Evolutionary conservation across 2,888 invertebrate species (phyloP), one percentile per base, ranked within the genome.

Genomic region (Meloe dianella): DNA sequence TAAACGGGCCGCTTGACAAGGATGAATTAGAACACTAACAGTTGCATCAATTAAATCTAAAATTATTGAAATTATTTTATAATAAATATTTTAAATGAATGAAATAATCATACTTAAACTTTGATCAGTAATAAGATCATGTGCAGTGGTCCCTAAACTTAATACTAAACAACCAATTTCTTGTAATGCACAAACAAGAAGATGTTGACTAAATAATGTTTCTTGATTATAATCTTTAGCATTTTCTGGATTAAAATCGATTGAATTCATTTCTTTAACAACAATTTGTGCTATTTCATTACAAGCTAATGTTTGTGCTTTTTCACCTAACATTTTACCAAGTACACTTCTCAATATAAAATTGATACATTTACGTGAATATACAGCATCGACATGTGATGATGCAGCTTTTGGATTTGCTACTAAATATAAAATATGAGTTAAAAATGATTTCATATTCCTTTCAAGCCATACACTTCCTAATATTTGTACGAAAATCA

Each of bases 351-450:
- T 89, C 64, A 98, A 86, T 73, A 98, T 96, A 83, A 97, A 99
- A 81, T 94, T 95, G 68, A 98, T 95, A 83, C 98, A 99, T 84
- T 97, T 97, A 74, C 98, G 90, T 0, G 98, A 97, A 82, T 98
- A 97, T 1, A 98, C 97, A 14, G 97, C 97, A 83, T 98, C 98
- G 0, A 98, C 97, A 80, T 99, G 98, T 0, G 96, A 96, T 14
- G 95, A 94, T 0, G 96, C 95, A 0, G 97, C 96, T 84, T 96
- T 96, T 0, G 97, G 97, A 85, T 96, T 97, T 0, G 96, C 95
- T 24, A 98, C 96, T 72, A 98, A 85, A 78, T 97, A 96, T 60
- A 98, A 85, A 5, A 98, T 90, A 82, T 98, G 98, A 10, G 89
- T 89, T n/a, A 98, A 85, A 76, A 98, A 91, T 0, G 90, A 87